Evolutionary conservation across 2,797 vertebrate genomes (phyloP), one percentile per base, ranked within the genome.

Genomic region (Enteromius fasciolatus): DNA sequence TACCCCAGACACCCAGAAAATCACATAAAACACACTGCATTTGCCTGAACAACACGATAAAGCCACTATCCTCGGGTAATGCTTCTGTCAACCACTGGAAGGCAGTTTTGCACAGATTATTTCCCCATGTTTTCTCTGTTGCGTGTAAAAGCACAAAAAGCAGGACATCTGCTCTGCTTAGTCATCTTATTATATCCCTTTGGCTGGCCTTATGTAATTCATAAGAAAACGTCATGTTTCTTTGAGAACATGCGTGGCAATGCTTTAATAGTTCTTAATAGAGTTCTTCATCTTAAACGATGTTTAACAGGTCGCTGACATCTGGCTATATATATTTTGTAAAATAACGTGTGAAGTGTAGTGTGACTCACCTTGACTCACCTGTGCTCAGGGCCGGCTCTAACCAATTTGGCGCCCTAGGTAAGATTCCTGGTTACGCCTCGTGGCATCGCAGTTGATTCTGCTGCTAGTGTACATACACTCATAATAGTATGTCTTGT

Each of bases 41-140:
- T 15, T 9, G 20, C 44, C 12, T 39, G 48, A 54, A 39, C n/a
- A 39, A 20, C 61, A 50, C 18, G n/a, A 33, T 77, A 25, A 33
- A 48, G 17, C 8, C 44, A n/a, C 46, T 17, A 14, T 31, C 31
- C 41, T 44, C 20, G 14, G 39, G 63, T 57, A 83, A 50, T 69
- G 52, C 44, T 84, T 14, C 69, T 25, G 46, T 59, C 23, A 39
- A 28, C 69, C 82, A 75, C 82, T 74, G 73, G 82, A 84, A 72
- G 69, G 61, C 70, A 52, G 17, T 80, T 41, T 64, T 73, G 36
- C 44, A 46, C 59, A 46, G 15, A 20, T 67, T 18, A 36, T 68
- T 28, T 52, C 68, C 36, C 18, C 14, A 8, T 7, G 44, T 5
- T 44, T 17, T 54, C 28, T 31, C n/a, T 5, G 23, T 50, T 50